phyloP scores from a whole-genome alignment of 2,113 vertebrate genomes.

The Tricholaema leucomelas region DNA sequence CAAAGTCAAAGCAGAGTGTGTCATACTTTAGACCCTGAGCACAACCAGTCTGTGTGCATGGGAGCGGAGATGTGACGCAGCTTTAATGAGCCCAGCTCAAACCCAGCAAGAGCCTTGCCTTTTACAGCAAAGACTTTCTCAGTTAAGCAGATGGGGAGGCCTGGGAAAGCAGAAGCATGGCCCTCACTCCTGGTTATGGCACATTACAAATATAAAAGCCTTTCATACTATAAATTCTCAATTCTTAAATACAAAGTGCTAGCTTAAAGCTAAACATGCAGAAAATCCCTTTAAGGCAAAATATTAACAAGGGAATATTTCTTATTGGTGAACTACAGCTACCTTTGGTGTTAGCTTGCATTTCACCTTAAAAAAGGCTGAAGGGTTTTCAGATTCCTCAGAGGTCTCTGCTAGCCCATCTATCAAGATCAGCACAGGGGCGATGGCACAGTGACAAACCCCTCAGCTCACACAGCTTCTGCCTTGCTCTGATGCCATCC shows the following conservation, averaged over 20 bases:
- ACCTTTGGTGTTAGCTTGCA: not conserved
- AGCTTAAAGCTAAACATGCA: conserved; percentile 48
- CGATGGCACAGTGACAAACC: not conserved
- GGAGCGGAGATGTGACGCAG: conserved; percentile 44
- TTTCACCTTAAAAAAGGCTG: not conserved
- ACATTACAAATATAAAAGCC: conserved; percentile 65
- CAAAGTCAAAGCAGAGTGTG: conserved; percentile 41
- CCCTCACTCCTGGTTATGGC: conserved; percentile 56
- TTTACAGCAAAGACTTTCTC: conserved; percentile 68
- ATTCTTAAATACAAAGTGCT: conserved; percentile 61
- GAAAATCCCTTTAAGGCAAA: conserved; percentile 52
- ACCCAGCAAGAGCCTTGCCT: conserved; percentile 63
- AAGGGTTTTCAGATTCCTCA: not conserved
- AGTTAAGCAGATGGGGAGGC: conserved; percentile 68
- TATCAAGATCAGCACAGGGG: not conserved
- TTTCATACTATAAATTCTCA: conserved; percentile 63
- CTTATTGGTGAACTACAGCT: not conserved
- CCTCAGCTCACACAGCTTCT: not conserved
- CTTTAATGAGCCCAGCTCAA: conserved; percentile 62
- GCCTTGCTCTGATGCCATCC: not conserved
- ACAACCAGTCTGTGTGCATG: conserved; percentile 61
- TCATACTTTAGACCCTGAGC: conserved; percentile 29
- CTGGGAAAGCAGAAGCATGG: conserved; percentile 51
- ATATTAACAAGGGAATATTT: too few species aligned
- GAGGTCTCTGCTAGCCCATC: not conserved